Evolutionary conservation across 2,797 vertebrate species (phyloP).

Genomic region (Coccyzus lansbergi): DNA sequence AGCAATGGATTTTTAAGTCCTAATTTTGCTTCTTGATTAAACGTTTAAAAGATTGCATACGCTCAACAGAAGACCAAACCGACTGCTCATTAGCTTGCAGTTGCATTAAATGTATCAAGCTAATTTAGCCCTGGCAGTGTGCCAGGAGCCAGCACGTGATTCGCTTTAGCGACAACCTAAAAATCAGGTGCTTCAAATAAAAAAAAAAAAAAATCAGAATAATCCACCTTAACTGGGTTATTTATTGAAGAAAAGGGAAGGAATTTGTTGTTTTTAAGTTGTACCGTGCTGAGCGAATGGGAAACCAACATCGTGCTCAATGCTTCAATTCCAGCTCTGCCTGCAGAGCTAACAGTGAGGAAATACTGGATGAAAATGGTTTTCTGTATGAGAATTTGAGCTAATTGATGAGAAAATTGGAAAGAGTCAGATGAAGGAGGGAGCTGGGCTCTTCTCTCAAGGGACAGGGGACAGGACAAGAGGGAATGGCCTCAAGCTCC

Average conservation of each 20-base stretch:
- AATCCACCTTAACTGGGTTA: background rate
- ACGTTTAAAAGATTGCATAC: slow-evolving; percentile 53
- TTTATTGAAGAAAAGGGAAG: background rate
- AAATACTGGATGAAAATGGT: background rate
- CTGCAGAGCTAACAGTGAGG: background rate
- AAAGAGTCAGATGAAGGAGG: background rate
- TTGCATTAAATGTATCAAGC: slow-evolving; percentile 65
- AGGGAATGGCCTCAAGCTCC: too few species aligned
- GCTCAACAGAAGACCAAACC: slow-evolving; percentile 25
- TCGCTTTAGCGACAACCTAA: slow-evolving; percentile 14
- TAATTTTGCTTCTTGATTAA: slow-evolving; percentile 72
- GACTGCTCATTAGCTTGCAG: slow-evolving; percentile 59
- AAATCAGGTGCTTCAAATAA: slow-evolving; percentile 22
- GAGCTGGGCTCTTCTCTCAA: too few species aligned
- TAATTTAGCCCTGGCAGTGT: slow-evolving; percentile 64
- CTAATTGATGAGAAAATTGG: background rate
- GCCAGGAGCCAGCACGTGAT: slow-evolving; percentile 39
- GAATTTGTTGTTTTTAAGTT: background rate
- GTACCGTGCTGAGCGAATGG: background rate
- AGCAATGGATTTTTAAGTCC: slow-evolving; percentile 37
- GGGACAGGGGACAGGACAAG: too few species aligned
- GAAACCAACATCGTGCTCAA: background rate
- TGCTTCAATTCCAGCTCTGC: background rate
- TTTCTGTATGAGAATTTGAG: background rate
- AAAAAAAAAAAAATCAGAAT: slow-evolving; percentile 59